These are phyloP conservation scores for honey bee (Apis mellifera) DNA, from an alignment of 1,140 invertebrate genomes.

Conservation along the genomic window DNA sequence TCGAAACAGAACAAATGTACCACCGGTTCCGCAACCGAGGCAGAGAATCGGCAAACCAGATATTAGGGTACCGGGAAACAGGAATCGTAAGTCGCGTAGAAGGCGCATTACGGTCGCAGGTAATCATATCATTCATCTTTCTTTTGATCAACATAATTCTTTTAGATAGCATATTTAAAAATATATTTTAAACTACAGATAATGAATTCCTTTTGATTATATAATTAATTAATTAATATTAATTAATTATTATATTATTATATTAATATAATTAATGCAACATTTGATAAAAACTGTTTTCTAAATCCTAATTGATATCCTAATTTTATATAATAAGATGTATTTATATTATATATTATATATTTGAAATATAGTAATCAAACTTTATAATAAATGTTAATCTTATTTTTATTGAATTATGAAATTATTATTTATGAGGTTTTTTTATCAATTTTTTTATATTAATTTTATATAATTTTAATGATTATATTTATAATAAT, in stretches of 20 bases:
- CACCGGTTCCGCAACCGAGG: constrained; percentile 73
- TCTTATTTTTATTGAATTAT: not conserved
- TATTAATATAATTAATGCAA: not conserved
- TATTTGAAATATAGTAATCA: not conserved
- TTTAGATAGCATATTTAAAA: constrained; percentile 14
- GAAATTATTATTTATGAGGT: not conserved
- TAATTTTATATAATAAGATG: not conserved
- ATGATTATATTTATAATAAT: constrained; percentile 16
- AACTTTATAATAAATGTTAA: not conserved
- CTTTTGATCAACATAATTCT: constrained; percentile 12
- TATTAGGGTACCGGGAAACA: constrained; percentile 64
- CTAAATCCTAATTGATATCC: not conserved
- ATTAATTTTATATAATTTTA: constrained; percentile 8
- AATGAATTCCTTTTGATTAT: not conserved
- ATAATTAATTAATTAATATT: too few relatives aligned
- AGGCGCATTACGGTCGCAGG: constrained; percentile 77
- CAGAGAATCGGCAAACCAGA: constrained; percentile 66
- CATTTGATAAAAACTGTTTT: not conserved
- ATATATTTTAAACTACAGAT: not conserved
- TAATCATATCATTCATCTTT: constrained; percentile 73
- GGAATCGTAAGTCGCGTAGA: constrained; percentile 79
- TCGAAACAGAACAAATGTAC: constrained; percentile 46
- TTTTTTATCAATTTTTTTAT: not conserved
- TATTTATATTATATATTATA: too few relatives aligned
- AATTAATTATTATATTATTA: too few relatives aligned